These are phyloP conservation scores for Biston stratarius DNA, from an alignment of 2,888 invertebrate genomes.

Conservation along the genomic window DNA sequence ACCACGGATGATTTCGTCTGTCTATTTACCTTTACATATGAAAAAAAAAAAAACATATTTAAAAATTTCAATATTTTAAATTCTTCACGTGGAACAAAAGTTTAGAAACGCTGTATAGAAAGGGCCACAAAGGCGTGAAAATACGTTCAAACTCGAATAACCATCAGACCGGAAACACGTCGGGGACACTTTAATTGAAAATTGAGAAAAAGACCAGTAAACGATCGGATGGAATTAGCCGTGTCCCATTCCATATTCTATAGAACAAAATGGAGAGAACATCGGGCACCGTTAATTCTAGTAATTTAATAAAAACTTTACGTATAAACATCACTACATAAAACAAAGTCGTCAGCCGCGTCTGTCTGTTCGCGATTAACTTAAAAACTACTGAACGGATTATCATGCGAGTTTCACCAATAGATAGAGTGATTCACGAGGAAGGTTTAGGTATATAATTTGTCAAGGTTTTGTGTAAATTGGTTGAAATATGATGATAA, in stretches of 20 bases:
- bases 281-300: slow-evolving; percentile 56
- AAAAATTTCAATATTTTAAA: background rate
- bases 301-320: slow-evolving; percentile 4
- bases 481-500: too few relatives aligned
- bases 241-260: slow-evolving; percentile 46
- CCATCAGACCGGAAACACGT: slow-evolving; percentile 66
- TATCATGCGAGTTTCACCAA: too few relatives aligned
- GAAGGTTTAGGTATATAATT: too few relatives aligned
- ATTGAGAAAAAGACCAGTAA: slow-evolving; percentile 58
- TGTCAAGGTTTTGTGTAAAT: too few relatives aligned
- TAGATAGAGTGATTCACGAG: too few relatives aligned
- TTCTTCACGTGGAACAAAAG: background rate
- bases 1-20: too few relatives aligned
- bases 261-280: slow-evolving; percentile 52
- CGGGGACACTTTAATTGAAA: slow-evolving; percentile 69
- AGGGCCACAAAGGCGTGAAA: slow-evolving; percentile 64
- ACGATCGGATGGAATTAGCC: slow-evolving; percentile 61
- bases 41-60: too few relatives aligned
- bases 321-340: too few relatives aligned
- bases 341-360: too few relatives aligned
- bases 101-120: slow-evolving; percentile 47
- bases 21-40: too few relatives aligned
- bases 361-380: too few relatives aligned
- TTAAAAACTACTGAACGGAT: too few relatives aligned
- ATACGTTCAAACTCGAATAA: slow-evolving; percentile 55